Base-by-base conservation (phyloP, 2,113 vertebrate genomes). In the Hystrix cristata region DNA sequence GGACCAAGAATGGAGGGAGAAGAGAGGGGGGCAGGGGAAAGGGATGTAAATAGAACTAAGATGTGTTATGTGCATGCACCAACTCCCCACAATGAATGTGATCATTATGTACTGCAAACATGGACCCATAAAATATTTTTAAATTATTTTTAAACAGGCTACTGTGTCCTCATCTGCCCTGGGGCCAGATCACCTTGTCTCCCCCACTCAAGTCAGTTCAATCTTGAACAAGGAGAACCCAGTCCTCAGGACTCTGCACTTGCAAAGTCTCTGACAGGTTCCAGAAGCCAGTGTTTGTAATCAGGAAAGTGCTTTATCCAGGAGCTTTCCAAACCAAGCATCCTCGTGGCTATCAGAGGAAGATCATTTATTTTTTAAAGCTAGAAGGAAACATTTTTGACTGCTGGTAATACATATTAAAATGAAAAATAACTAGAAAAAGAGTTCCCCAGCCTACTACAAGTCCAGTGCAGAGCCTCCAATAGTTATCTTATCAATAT, bases 301-400 rank as follows among this genome's bases (percentile, higher is more conserved):
- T 85, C 64, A 62, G 93, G 93, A 85, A 96, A 97, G 72, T 27
- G 43, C 51, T 74, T 96, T 59, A 59, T 94, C 87, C 78, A 91
- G 14, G 23, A 29, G 82, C 92, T 97, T 97, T 94, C 91, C 87
- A 83, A 87, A 85, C 15, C 38, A 10, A 46, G 21, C 16, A 9
- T 60, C 57, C 51, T 62, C 11, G 14, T 0, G 31, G 38, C 12
- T 78, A 71, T 78, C 59, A 57, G 8, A 29, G 21, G 7, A 79
- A 59, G 51, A 81, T 38, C 18, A 14, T 43, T 62, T 62, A 3
- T 64, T 91, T 91, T 79, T 71, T n/a, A 79, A 84, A 74, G 38
- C 31, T 25, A 25, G 64, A 96, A 92, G 65, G 46, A 95, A 97
- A 82, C 15, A 87, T 85, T 97, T 97, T 89, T 76, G 95, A 59